Base-by-base conservation (phyloP, 1,140 invertebrate species). In the Penaeus japonicus region DNA sequence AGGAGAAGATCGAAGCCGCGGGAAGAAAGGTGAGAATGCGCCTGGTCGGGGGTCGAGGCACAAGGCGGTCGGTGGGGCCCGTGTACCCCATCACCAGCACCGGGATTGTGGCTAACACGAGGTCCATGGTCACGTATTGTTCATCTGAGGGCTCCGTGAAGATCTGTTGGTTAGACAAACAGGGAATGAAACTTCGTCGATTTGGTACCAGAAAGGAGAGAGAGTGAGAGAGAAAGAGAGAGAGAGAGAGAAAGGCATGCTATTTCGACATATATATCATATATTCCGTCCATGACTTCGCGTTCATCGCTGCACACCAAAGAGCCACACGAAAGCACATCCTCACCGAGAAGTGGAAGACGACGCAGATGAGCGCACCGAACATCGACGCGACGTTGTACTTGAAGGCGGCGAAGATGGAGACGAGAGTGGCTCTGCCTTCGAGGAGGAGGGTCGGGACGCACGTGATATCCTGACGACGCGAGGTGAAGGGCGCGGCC, bases 301-400 rank as follows among this genome's bases (percentile, higher is more conserved):
- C n/a, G n/a, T n/a, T n/a, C n/a, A n/a, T n/a, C n/a, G n/a, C n/a
- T n/a, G n/a, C n/a, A 73, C n/a, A 73, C n/a, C 10, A 15, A 73
- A 73, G 10, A 73, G 32, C 12, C 1, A 10, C 35, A 24, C 18
- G 20, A 73, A 73, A 47, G 32, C 53, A 27, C 15, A 39, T 27
- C 22, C 86, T 89, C 27, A 90, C 90, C 53, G 80, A 73, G 73
- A 70, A 90, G 22, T 84, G 70, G n/a, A 90, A 84, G 10, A 90
- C 62, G 70, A 94, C 93, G 30, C 93, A 93, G 5, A 93, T 91
- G 90, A 95, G 94, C 90, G 94, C 93, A 32, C 93, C 94, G 54
- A 95, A 92, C 65, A 93, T 94, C 91, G 94, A 94, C 22, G 93
- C 92, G 22, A 94, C 94, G 93, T 94, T 94, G 92, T 94, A 95